Evolutionary conservation across 1,140 invertebrate species (phyloP), one percentile per base, ranked within the genome.

Genomic region (Melanaphis sacchari): DNA sequence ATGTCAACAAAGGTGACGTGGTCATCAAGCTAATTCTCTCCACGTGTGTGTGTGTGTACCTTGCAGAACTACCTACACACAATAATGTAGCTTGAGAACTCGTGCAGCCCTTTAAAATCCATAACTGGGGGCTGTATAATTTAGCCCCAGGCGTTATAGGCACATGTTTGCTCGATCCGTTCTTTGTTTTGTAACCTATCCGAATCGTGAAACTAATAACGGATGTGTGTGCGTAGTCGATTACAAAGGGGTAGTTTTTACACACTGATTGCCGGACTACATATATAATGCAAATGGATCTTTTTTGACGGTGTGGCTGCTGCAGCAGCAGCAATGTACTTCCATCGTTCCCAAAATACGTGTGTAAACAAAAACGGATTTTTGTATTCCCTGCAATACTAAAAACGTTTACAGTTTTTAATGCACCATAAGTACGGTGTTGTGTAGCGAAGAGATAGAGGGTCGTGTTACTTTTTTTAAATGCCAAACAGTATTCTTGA

Each of bases 111-210:
- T 31, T 54, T 24, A 46, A 92, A 92, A 84, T 84, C 91, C 91
- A 52, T 81, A 92, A 66, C 90, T 38, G 46, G 46, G 36, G 49
- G 88, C 88, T 36, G 36, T 90, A 31, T 38, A 11, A 90, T 90
- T 26, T 66, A 40, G 52, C 89, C 24, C 52, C 40, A 2, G 59
- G 90, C 59, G 90, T n/a, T n/a, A 76, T 54, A 15, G 66, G 11
- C n/a, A 43, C 22, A 76, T 38, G 90, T 49, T 66, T 92, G 66
- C 90, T 92, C 41, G 52, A 40, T 9, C 38, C 90, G 43, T 89
- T 92, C 90, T 92, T 92, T 92, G 90, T 92, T 92, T 82, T 92
- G 90, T 81, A 92, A 92, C 66, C 66, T 81, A 92, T 92, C 76
- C n/a, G 54, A 66, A n/a, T 88, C 52, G 54, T 43, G 54, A 76